phyloP scores from a whole-genome alignment of 2,113 vertebrate species.

The Malurus elegans region DNA sequence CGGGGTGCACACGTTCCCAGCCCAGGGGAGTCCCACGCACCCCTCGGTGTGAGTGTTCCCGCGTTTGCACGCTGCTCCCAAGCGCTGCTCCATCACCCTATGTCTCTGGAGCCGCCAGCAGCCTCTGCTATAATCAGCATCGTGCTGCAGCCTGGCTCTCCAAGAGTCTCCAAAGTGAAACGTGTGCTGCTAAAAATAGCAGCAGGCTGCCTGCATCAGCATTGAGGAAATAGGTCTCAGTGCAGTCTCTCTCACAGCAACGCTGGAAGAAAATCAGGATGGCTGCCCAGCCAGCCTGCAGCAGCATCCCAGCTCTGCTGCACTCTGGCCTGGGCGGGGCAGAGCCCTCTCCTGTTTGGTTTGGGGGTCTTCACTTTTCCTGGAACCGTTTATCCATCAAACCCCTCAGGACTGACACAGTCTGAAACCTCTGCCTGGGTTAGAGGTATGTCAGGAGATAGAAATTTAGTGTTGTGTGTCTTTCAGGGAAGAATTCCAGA shows the following conservation, averaged over 20 bases:
- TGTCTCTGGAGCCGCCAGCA: not conserved
- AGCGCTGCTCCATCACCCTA: not conserved
- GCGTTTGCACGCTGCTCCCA: not conserved
- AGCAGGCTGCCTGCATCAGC: slow-evolving; percentile 53
- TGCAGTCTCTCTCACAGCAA: slow-evolving; percentile 46
- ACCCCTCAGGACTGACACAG: not conserved
- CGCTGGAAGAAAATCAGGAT: not conserved
- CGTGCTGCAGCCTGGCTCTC: slow-evolving; percentile 4
- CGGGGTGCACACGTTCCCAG: not conserved
- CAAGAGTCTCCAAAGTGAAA: slow-evolving; percentile 33
- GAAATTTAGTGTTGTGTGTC: fast-evolving
- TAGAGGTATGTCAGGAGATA: not conserved
- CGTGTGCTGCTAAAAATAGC: slow-evolving; percentile 58
- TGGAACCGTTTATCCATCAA: not conserved
- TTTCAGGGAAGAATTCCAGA: not conserved
- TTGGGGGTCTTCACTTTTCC: not conserved
- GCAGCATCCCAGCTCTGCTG: not conserved
- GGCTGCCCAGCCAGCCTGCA: not conserved
- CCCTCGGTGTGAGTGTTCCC: not conserved
- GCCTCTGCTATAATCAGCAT: not conserved
- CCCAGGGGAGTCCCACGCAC: not conserved
- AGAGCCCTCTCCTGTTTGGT: not conserved
- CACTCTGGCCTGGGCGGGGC: not conserved
- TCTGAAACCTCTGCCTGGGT: not conserved
- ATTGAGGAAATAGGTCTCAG: slow-evolving; percentile 35